These are phyloP conservation scores for Lineus longissimus DNA, from an alignment of 1,140 invertebrate genomes.

Conservation along the genomic window DNA sequence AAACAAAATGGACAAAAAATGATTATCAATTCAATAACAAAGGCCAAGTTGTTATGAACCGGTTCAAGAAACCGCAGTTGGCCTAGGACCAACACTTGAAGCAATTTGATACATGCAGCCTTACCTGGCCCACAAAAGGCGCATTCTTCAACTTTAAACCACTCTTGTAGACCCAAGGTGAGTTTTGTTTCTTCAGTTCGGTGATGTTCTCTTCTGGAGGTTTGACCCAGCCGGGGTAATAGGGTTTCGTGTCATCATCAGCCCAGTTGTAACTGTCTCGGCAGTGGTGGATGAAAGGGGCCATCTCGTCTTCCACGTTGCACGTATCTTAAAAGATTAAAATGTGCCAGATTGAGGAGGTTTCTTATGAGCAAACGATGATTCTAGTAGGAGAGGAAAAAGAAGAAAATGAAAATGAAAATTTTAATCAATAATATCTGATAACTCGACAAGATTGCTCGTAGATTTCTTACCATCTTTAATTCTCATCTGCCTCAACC, in stretches of 20 bases:
- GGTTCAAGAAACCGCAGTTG: too few relatives aligned
- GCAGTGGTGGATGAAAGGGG: slow-evolving; percentile 39
- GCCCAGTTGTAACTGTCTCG: slow-evolving; percentile 48
- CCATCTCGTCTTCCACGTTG: slow-evolving; percentile 29
- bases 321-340: slow-evolving; percentile 40
- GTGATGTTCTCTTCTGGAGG: slow-evolving; percentile 25
- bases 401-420: too few relatives aligned
- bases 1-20: too few relatives aligned
- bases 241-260: slow-evolving; percentile 48
- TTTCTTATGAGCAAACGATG: too few relatives aligned
- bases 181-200: slow-evolving; percentile 23
- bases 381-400: too few relatives aligned
- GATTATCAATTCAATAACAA: too few relatives aligned
- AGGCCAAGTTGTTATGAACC: too few relatives aligned
- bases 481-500: slow-evolving; percentile 47
- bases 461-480: slow-evolving; percentile 48
- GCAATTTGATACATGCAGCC: slow-evolving; percentile 3
- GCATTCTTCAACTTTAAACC: slow-evolving; percentile 41
- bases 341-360: too few relatives aligned
- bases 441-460: too few relatives aligned
- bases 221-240: slow-evolving; percentile 39
- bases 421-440: too few relatives aligned
- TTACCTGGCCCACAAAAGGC: slow-evolving; percentile 43
- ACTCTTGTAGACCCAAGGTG: slow-evolving; percentile 46
- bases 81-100: too few relatives aligned